phyloP scores from a whole-genome alignment of 2,797 vertebrate genomes.

The Amniataba percoides region DNA sequence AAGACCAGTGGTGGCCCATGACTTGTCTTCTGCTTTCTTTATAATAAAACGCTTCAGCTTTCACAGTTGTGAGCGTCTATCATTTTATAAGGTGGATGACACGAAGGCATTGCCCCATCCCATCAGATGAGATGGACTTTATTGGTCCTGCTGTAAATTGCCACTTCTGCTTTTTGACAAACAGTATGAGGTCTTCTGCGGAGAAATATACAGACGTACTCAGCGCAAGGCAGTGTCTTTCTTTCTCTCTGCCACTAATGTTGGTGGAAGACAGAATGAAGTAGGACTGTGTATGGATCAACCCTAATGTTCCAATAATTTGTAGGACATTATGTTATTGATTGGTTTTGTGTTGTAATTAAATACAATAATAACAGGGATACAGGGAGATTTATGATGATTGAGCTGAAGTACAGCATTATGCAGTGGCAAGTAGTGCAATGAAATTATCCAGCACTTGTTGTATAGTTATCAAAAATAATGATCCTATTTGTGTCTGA shows the following conservation, averaged over 20 bases:
- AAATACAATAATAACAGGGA: conserved; percentile 63
- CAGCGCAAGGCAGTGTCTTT: conserved; percentile 11
- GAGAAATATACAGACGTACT: conserved; percentile 41
- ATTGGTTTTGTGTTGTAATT: conserved; percentile 70
- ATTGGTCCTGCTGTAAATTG: conserved; percentile 62
- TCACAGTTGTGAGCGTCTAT: conserved; percentile 57
- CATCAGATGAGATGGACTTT: conserved; percentile 54
- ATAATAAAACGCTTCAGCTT: conserved; percentile 82
- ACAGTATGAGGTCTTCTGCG: conserved; percentile 41
- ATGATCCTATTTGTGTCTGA: conserved; percentile 79
- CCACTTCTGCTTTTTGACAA: conserved; percentile 57
- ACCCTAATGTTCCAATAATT: conserved; percentile 60
- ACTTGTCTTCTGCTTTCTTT: conserved; percentile 76
- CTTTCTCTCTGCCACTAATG: conserved; percentile 11
- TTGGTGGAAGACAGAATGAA: conserved; percentile 28
- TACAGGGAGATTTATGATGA: conserved; percentile 55
- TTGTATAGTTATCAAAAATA: conserved; percentile 80
- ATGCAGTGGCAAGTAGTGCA: conserved; percentile 65
- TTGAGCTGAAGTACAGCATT: conserved; percentile 63
- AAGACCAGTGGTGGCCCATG: conserved; percentile 40
- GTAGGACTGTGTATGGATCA: conserved; percentile 44
- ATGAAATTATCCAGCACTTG: conserved; percentile 74
- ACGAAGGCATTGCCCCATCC: conserved; percentile 41
- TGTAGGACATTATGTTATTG: conserved; percentile 55
- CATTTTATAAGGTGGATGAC: conserved; percentile 67